phyloP scores from a whole-genome alignment of 2,888 invertebrate species.

The Miltochrista miniata region DNA sequence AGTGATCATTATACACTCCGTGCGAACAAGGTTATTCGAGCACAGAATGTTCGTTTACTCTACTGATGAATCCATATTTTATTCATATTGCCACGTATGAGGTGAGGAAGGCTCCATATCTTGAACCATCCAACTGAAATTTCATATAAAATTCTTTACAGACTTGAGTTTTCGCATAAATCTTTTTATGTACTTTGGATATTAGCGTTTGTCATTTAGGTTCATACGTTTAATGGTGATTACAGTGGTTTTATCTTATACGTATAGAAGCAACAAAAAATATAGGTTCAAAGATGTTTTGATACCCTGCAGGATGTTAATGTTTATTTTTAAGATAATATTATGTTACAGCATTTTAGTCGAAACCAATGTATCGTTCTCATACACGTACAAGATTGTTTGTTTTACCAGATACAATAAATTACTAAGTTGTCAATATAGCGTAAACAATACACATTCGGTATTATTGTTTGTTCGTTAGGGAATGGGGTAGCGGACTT shows the following conservation, averaged over 20 bases:
- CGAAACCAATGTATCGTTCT: no score
- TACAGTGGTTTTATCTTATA: background rate
- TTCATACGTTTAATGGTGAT: slow-evolving; percentile 15
- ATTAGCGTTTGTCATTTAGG: slow-evolving; percentile 29
- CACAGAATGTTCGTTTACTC: slow-evolving; percentile 66
- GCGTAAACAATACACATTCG: no score
- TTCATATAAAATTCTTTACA: slow-evolving; percentile 51
- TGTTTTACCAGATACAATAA: slow-evolving; percentile 9
- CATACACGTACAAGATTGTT: background rate
- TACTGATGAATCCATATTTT: slow-evolving; percentile 77
- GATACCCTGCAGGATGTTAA: background rate
- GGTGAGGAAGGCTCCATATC: slow-evolving; percentile 43
- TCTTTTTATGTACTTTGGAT: slow-evolving; percentile 36
- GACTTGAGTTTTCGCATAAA: slow-evolving; percentile 40
- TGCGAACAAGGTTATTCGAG: slow-evolving; percentile 55
- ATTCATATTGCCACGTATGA: slow-evolving; percentile 68
- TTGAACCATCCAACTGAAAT: slow-evolving; percentile 40
- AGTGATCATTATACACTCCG: slow-evolving; percentile 54
- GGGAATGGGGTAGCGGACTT: no score
- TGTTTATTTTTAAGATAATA: slow-evolving; percentile 1
- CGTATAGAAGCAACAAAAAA: background rate
- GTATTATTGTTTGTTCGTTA: no score
- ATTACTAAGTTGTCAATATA: no score
- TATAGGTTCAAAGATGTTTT: slow-evolving; percentile 1
- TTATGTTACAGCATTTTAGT: no score